Evolutionary conservation across 2,888 invertebrate genomes (phyloP), one percentile per base, ranked within the genome.

Genomic region (Trissoscelio sp.): DNA sequence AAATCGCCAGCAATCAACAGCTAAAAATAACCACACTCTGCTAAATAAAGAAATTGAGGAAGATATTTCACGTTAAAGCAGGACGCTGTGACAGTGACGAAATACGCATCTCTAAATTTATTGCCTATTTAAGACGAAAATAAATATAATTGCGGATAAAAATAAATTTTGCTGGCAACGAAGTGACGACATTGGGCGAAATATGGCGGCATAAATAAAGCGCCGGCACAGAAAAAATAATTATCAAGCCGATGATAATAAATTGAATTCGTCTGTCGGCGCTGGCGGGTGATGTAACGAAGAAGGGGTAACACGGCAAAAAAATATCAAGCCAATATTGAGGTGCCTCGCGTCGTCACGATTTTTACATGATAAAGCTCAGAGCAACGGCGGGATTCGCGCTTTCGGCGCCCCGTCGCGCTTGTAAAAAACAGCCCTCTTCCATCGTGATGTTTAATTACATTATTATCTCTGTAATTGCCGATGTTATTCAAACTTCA

Each of bases 201-300:
- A 57, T 66, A 74, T 57, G 28, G 73, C 34, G 34, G 55, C 24
- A 66, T 74, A 64, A 64, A 66, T 64, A 66, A 64, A 64, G 34
- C 57, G 34, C 14, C 28, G 34, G 66, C 24, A 12, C 18, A 46
- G 55, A 44, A 53, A 66, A 57, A 74, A 74, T 64, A 64, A 66
- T 74, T 66, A 66, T 64, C 66, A 11, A 57, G 57, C 24, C 14
- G 42, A 34, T 66, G 46, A 74, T 64, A 74, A 74, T 74, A 74
- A 66, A 74, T 74, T 66, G 74, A 57, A 74, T 57, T 66, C 46
- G 74, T 64, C 64, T 66, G 74, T 74, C 64, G 73, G 73, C 55
- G 55, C 48, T 22, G 37, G 24, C 44, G 37, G 11, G 37, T 72
- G 72, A 72, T 28, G 72, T 24, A 72, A 72, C 9, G 28, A 7